Evolutionary conservation across 2,888 invertebrate species (phyloP), one percentile per base, ranked within the genome.

Genomic region (Neuroscelio doddi): DNA sequence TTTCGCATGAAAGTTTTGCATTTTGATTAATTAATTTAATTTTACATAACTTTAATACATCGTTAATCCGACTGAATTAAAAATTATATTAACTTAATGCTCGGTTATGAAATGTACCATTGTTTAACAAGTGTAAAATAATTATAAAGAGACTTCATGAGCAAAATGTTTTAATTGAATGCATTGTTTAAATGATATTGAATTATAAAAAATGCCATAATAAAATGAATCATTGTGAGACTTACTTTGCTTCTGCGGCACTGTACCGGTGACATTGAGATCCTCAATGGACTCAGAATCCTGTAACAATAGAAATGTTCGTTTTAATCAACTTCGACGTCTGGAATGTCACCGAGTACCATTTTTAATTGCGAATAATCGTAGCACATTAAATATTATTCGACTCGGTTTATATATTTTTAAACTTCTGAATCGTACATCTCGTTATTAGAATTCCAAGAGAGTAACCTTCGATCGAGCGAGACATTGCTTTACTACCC

Each of bases 201-300:
- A 34, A 41, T 24, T 41, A 44, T 17, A 17, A 38, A 38, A 16
- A 38, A 38, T 2, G 17, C 2, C 15, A 9, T 15, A 17, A 17
- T 8, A 38, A 3, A 38, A n/a, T 1, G 14, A 16, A 10, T 38
- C 1, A 41, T 49, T 29, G 59, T 42, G 30, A 61, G 50, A 80
- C 83, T 77, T 75, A 84, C 83, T 73, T 73, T 74, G 74, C 75
- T 80, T 81, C 34, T 74, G 76, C 39, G 74, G 71, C 56, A 74
- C 69, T 74, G 79, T 73, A 68, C 77, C 79, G 73, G 82, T 78
- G 70, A 68, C 75, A 78, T 72, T 79, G 61, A 86, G 77, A 71
- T 86, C 86, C 78, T 86, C 86, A 12, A 86, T 76, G 34, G 86
- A 86, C 76, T 86, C 87, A 45, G 87, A 86, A 64, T 86, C 86